Evolutionary conservation across 2,888 invertebrate genomes (phyloP), one percentile per base, ranked within the genome.

Genomic region (Cephalotes varians): DNA sequence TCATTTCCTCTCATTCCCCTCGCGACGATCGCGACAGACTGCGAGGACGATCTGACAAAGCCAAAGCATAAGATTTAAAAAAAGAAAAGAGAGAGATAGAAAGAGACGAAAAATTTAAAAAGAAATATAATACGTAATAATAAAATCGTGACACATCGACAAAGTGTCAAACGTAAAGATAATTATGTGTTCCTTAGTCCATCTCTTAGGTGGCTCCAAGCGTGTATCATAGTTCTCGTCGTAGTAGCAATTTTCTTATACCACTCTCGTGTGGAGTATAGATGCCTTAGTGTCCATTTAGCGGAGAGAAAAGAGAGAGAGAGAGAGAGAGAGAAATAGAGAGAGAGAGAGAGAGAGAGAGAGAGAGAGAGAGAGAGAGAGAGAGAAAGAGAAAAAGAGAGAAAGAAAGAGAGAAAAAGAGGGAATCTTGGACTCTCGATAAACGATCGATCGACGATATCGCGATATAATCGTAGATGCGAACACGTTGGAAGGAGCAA

Each of bases 1-100:
- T 64, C 74, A 84, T 79, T 90, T 85, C 82, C 84, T 71, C 49
- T 47, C 54, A 51, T 56, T 72, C 64, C 31, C 65, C 34, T 51
- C 77, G 34, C 44, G 44, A 28, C 58, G 4, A 37, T 40, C 51
- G 31, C 65, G 18, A 47, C 58, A 47, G n/a, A 62, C 12, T 21
- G 69, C 25, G 15, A 69, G 67, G 62, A 54, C 28, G 47, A 72
- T 58, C n/a, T 7, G 25, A 56, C 28, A 44, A 5, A 25, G 44
- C 31, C 18, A 21, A 10, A n/a, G 31, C 28, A 31, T n/a, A 18
- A 12, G 28, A 51, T 49, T 64, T 51, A 10, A 2, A 49, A 12
- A 7, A 25, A 15, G 12, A 15, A n/a, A 67, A 34, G 1, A 1
- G 6, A 2, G 9, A 34, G 15, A 4, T 0, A 21, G 12, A 15